These are phyloP conservation scores for Heliconius aoede DNA, from an alignment of 2,888 invertebrate species.

Conservation along the genomic window DNA sequence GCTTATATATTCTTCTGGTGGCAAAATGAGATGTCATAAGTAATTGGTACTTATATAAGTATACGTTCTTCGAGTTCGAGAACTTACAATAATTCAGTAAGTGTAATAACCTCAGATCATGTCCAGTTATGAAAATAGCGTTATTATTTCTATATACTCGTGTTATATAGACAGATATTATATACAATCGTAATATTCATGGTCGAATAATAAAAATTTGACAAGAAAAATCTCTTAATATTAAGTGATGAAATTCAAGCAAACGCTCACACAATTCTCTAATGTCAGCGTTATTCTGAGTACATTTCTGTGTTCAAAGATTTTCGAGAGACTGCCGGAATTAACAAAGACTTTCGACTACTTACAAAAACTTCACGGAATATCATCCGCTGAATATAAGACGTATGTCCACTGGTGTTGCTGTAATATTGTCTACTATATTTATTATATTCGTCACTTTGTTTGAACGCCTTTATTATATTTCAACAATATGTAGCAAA, in stretches of 20 bases:
- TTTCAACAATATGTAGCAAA: not conserved
- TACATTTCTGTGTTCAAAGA: constrained; percentile 44
- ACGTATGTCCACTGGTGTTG: not conserved
- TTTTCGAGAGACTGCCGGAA: constrained; percentile 39
- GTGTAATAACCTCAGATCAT: too few relatives aligned
- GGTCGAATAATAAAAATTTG: constrained; percentile 15
- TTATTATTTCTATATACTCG: not conserved
- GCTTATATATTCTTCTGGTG: not conserved
- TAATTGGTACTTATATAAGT: not conserved
- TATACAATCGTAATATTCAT: constrained; percentile 13
- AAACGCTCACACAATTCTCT: constrained; percentile 33
- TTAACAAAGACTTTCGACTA: constrained; percentile 44
- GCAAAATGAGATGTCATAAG: not conserved
- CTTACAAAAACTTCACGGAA: constrained; percentile 43
- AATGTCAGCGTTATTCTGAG: constrained; percentile 44
- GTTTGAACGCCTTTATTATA: not conserved
- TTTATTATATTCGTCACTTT: not conserved
- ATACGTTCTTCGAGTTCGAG: not conserved
- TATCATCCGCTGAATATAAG: constrained; percentile 27
- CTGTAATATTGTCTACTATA: not conserved
- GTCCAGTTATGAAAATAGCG: too few relatives aligned
- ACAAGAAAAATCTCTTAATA: constrained; percentile 34
- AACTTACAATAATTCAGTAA: not conserved
- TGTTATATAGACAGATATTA: not conserved
- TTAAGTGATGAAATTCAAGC: constrained; percentile 40